Base-by-base conservation (phyloP, 2,797 vertebrate species). In the Cossypha polioptera region DNA sequence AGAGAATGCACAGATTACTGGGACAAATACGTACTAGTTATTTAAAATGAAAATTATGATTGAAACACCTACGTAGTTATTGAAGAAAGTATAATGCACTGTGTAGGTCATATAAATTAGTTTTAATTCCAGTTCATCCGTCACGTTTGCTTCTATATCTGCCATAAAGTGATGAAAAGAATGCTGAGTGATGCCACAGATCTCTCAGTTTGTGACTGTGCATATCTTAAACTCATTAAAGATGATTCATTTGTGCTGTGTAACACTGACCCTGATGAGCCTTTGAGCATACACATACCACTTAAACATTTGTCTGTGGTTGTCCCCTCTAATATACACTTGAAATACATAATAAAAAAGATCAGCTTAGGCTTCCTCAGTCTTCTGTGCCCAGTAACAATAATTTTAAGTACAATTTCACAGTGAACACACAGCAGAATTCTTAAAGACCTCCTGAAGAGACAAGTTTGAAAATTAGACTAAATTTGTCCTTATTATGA, bases 401-500 rank as follows among this genome's bases (percentile, higher is more conserved):
- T 54, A 76, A 51, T 42, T 84, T 69, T 25, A 57, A 45, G n/a
- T 36, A 94, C 75, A 90, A 79, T 53, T 75, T 73, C 66, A 61
- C 21, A 26, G 36, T 50, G 85, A 86, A 79, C 22, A 74, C 48
- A 35, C 15, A 82, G 24, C 4, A 94, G n/a, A 84, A 71, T 87
- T 85, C 53, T 77, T 54, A 85, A 89, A 59, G 57, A 67, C 42
- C 16, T 93, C n/a, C 61, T 68, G 63, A 82, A 85, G 74, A 93
- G 66, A 59, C 16, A 66, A 72, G 71, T 47, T 92, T 87, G 67
- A 91, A 96, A 93, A 85, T 61, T 26, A 82, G 61, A 82, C 22
- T 59, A 68, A 85, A 85, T 95, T 93, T 89, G 38, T 91, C 53
- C 40, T 90, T 85, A 57, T 86, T 94, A 82, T n/a, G 36, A 89